Base-by-base conservation (phyloP, 2,113 vertebrate genomes). In the Thymallus thymallus region DNA sequence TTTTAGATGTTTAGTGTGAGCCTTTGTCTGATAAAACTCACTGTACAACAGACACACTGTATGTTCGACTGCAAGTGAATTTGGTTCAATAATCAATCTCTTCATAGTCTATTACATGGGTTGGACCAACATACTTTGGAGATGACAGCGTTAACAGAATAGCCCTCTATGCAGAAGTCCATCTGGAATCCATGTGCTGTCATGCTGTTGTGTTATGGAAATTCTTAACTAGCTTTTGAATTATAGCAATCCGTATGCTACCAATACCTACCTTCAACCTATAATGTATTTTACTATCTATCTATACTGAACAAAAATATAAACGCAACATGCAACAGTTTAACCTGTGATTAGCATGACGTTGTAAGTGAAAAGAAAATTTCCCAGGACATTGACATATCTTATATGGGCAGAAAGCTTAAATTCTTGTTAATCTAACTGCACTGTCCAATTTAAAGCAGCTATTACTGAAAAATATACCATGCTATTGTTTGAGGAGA, bases 31-130 rank as follows among this genome's bases (percentile, higher is more conserved):
- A 74, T 60, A 20, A 61, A 20, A 77, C 46, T 64, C 3, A 23
- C 58, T 23, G 0, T 67, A 62, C 79, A 83, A 80, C 72, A 46
- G 80, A 13, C 32, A 65, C 55, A 60, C 76, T 89, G 76, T 82
- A 68, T 68, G 24, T 65, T 76, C 77, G 29, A 22, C 22, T 61
- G 22, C 0, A 71, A 73, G 58, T 24, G 16, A 72, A 78, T 72
- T 64, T 69, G 61, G 60, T 24, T 26, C 62, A 62, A 41, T 29
- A 20, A 62, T 74, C 60, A 69, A 51, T 73, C 75, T 68, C 60
- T 46, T 56, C 71, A 51, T 73, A 65, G 16, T 66, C 24, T 16
- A 75, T 68, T 75, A 77, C 69, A 16, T 80, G 84, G 71, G 71
- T 79, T 51, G 24, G 23, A 82, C 80, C 68, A 35, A 61, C 56